Evolutionary conservation across 2,888 invertebrate species (phyloP).

Genomic region (Lepas anatifera): DNA sequence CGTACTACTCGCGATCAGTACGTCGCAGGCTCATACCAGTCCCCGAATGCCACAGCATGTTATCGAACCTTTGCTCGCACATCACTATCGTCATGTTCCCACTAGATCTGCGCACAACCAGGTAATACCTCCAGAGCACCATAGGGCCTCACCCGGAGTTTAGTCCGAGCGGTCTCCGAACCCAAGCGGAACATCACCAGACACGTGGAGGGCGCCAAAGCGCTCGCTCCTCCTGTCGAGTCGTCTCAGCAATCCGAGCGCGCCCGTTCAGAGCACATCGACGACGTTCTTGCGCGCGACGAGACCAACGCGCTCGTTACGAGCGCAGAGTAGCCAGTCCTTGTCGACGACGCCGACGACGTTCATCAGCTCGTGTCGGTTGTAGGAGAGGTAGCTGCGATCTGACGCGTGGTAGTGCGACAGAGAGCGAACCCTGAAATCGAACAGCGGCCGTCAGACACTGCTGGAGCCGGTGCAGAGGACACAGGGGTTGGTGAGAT

Average conservation of each 20-base stretch:
- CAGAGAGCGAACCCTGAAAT: conserved; percentile 58
- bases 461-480: no score
- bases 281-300: conserved; percentile 40
- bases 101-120: no score
- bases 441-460: no score
- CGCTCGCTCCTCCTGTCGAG: no score
- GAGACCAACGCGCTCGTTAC: conserved; percentile 61
- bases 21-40: not conserved
- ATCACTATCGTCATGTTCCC: no score
- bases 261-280: not conserved
- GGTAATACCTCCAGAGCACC: no score
- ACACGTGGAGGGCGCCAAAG: no score
- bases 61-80: no score
- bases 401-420: conserved; percentile 62
- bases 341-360: conserved; percentile 62
- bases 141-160: no score
- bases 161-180: no score
- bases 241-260: not conserved
- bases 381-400: conserved; percentile 62
- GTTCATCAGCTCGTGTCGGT: conserved; percentile 58
- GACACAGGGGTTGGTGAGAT: no score
- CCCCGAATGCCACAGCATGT: not conserved
- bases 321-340: conserved; percentile 52
- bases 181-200: no score
- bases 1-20: not conserved